These are phyloP conservation scores for Notospermus geniculatus DNA, from an alignment of 1,140 invertebrate species.

Conservation along the genomic window DNA sequence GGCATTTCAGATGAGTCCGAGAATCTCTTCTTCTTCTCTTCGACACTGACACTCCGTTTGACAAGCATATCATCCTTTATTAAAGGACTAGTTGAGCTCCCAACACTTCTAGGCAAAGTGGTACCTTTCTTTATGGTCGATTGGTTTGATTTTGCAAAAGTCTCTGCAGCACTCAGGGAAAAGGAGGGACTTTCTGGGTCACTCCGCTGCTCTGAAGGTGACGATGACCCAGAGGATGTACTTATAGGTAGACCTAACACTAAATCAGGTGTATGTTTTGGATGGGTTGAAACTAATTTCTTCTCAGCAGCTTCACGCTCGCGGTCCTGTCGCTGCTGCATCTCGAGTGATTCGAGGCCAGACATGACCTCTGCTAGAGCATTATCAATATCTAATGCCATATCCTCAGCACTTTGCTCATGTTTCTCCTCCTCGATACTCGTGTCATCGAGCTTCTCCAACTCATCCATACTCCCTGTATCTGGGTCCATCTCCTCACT, in stretches of 20 bases:
- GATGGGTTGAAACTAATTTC: constrained; percentile 37
- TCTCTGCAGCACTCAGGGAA: constrained; percentile 44
- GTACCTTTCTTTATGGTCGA: constrained; percentile 74
- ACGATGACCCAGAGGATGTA: constrained; percentile 22
- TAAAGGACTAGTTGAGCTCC: too few relatives aligned
- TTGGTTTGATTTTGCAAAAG: constrained; percentile 63
- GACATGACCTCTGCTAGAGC: constrained; percentile 52
- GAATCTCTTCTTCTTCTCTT: too few relatives aligned
- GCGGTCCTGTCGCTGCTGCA: constrained; percentile 44
- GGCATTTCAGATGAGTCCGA: background rate
- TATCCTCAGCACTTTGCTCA: constrained; percentile 37
- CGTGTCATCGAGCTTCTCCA: background rate
- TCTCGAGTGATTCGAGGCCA: constrained; percentile 44
- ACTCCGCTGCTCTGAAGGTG: constrained; percentile 30
- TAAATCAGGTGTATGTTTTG: constrained; percentile 78
- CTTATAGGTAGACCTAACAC: constrained; percentile 76
- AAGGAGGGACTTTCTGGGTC: constrained; percentile 36
- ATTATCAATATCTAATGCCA: constrained; percentile 48
- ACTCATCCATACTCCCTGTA: background rate
- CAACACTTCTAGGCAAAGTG: constrained; percentile 34
- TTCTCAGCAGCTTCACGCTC: constrained; percentile 51
- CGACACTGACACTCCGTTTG: background rate
- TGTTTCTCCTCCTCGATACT: background rate
- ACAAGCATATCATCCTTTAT: background rate
- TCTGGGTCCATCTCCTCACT: too few relatives aligned